phyloP scores from a whole-genome alignment of 2,888 invertebrate species.

The Eristalis tenax region DNA sequence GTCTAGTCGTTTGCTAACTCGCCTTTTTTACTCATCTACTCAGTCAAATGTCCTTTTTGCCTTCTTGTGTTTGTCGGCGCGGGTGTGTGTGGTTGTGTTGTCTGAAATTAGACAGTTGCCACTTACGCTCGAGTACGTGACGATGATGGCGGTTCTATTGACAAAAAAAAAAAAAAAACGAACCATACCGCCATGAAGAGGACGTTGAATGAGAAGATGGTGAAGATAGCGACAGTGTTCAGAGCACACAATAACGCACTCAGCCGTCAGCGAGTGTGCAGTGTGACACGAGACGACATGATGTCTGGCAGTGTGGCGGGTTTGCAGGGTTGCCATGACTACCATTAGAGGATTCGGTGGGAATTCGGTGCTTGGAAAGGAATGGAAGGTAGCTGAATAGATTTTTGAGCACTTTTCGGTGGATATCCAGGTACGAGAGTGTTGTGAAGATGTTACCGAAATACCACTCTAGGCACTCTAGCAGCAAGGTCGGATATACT shows the following conservation, averaged over 20 bases:
- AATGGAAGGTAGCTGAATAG: too few relatives aligned
- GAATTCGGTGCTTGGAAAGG: too few relatives aligned
- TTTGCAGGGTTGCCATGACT: constrained; percentile 34
- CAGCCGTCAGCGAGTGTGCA: constrained; percentile 39
- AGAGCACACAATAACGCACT: constrained; percentile 42
- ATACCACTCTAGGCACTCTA: too few relatives aligned
- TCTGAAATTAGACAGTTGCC: constrained; percentile 64
- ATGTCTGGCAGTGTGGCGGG: not conserved
- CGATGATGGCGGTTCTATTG: constrained; percentile 24
- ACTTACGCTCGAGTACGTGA: constrained; percentile 60
- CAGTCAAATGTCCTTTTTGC: not conserved
- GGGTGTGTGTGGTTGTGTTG: constrained; percentile 39
- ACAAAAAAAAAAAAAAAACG: not conserved
- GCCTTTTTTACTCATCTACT: not conserved
- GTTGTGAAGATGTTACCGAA: too few relatives aligned
- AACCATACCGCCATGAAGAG: not conserved
- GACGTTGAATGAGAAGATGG: constrained; percentile 7
- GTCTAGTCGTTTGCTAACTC: constrained; percentile 43
- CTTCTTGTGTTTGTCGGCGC: not conserved
- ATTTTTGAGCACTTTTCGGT: too few relatives aligned
- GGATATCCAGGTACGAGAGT: too few relatives aligned
- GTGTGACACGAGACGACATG: constrained; percentile 32
- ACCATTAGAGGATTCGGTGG: not conserved
- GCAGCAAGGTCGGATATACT: too few relatives aligned
- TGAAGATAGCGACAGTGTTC: constrained; percentile 14